These are phyloP conservation scores for Trochalopteron elliotii DNA, from an alignment of 2,113 vertebrate genomes.

Conservation along the genomic window DNA sequence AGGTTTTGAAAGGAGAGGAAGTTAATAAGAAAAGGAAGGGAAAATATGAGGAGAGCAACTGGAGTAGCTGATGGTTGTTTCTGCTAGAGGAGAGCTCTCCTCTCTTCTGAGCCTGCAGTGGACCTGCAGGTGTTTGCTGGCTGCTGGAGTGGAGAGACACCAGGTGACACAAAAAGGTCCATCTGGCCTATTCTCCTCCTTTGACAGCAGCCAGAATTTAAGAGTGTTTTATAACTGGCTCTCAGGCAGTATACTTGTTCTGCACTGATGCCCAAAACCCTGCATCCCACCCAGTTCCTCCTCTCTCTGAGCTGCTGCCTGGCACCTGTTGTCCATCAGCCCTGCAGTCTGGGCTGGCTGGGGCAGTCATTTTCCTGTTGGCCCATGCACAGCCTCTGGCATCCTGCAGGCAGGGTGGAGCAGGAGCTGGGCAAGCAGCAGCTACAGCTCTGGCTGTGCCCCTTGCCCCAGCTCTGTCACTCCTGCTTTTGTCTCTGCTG, in stretches of 20 bases:
- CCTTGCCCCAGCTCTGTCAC: neutral
- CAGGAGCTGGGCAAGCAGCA: neutral
- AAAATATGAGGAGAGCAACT: neutral
- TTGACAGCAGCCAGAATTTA: neutral
- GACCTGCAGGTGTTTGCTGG: neutral
- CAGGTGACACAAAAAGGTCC: neutral
- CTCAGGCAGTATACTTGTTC: neutral
- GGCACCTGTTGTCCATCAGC: neutral
- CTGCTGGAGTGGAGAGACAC: neutral
- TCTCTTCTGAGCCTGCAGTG: neutral
- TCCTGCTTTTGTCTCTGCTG: neutral
- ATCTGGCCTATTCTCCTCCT: neutral
- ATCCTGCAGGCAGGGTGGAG: neutral
- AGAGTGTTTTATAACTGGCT: neutral
- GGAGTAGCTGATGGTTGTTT: neutral
- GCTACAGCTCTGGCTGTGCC: neutral
- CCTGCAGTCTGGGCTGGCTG: neutral
- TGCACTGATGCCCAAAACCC: neutral
- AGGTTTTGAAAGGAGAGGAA: neutral
- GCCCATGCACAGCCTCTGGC: fast-evolving
- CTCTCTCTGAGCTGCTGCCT: neutral
- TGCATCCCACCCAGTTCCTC: neutral
- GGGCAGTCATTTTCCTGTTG: neutral
- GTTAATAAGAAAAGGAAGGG: neutral
- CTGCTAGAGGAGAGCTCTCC: neutral